Evolutionary conservation across 1,140 invertebrate genomes (phyloP).

Genomic region (Cheumatopsyche charites): DNA sequence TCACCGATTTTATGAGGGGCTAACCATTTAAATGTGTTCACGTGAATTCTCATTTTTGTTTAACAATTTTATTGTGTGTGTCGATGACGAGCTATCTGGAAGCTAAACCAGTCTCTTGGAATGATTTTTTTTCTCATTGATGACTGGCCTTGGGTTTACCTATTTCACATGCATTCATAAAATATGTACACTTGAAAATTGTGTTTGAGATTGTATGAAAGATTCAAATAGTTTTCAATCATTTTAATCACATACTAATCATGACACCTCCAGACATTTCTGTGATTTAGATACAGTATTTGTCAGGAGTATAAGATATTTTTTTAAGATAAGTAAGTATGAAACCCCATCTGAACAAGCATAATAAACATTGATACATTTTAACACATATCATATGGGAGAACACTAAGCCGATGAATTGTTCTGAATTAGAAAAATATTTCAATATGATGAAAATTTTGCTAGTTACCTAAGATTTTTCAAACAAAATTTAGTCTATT

Average conservation of each 20-base stretch:
- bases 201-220: background rate
- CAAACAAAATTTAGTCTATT: too few relatives aligned
- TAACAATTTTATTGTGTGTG: constrained; percentile 10
- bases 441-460: too few relatives aligned
- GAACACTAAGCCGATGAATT: too few relatives aligned
- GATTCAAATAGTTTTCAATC: too few relatives aligned
- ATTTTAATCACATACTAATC: too few relatives aligned
- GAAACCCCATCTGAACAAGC: too few relatives aligned
- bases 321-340: too few relatives aligned
- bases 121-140: constrained; percentile 25
- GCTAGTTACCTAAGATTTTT: too few relatives aligned
- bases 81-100: background rate
- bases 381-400: too few relatives aligned
- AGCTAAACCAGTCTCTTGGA: constrained; percentile 3
- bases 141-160: constrained; percentile 18
- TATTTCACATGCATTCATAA: background rate
- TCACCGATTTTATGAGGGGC: background rate
- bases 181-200: background rate
- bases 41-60: constrained; percentile 21
- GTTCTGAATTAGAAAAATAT: too few relatives aligned
- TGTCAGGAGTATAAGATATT: background rate
- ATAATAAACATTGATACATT: too few relatives aligned
- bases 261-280: background rate
- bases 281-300: background rate
- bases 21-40: constrained; percentile 18